Evolutionary conservation across 92 coral and sea anemone species (phyloP), one percentile per base, ranked within the genome.

Genomic region (Nematostella vectensis): DNA sequence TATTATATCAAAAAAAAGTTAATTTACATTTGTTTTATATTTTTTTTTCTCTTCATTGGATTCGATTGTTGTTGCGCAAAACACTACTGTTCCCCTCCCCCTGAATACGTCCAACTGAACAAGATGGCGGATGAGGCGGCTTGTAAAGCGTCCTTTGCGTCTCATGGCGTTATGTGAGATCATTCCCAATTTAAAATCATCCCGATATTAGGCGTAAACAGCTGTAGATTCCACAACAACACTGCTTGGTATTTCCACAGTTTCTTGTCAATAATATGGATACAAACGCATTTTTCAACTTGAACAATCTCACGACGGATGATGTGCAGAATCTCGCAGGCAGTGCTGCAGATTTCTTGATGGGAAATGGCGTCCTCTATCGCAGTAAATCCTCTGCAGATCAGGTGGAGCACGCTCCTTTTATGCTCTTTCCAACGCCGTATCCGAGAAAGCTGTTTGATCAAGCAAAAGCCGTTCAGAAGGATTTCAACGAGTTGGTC

Each of bases 401-500:
- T 2, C n/a, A 36, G 1, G 65, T 55, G 2, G 71, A 72, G 38
- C 98, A 81, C 31, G 88, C 87, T 3, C 98, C 98, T 0, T 91
- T 91, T 36, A 70, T 84, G 20, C 85, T 91, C 3, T 69, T 81
- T 12, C 93, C 98, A 0, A 59, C 98, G 11, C 68, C 79, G 0
- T 86, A 80, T 45, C 95, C 96, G 2, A 73, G 74, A 56, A 76
- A 54, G 19, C 65, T 82, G 38, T 86, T 86, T 59, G 18, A 47
- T 1, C 82, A 71, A 40, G 93, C 88, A 0, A 71, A 63, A 51
- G 82, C 72, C n/a, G 93, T 82, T 0, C 98, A 91, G 54, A 52
- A 59, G 31, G 96, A 85, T 33, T 91, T 86, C 48, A 86, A 91
- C 55, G 18, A 76, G 31, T 59, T 91, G 24, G 82, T 91, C 27